Evolutionary conservation across 2,797 vertebrate species (phyloP).

Genomic region (Syngnathus rostellatus): DNA sequence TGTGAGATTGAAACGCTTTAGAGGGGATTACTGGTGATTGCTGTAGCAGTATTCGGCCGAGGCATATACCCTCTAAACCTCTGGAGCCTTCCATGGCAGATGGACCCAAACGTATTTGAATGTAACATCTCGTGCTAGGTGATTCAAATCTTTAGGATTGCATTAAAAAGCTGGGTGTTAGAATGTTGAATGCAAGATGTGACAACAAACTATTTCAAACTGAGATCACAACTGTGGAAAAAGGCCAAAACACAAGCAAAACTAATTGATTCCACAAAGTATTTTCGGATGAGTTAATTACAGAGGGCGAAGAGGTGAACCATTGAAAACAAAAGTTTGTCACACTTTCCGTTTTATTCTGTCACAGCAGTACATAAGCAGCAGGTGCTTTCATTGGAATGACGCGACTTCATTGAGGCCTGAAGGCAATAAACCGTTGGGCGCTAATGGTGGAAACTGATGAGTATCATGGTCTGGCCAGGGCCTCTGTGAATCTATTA

Average conservation of each 20-base stretch:
- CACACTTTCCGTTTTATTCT: neutral
- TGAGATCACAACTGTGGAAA: neutral
- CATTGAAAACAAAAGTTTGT: too few species aligned
- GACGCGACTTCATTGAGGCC: neutral
- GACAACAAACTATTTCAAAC: neutral
- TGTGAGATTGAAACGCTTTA: conserved; percentile 63
- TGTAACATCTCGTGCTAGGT: conserved; percentile 5
- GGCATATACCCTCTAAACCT: conserved; percentile 49
- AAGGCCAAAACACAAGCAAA: neutral
- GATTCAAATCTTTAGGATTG: neutral
- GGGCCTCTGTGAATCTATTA: conserved; percentile 12
- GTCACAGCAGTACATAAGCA: conserved; percentile 9
- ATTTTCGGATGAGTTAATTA: conserved; percentile 26
- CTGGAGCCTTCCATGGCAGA: conserved; percentile 56
- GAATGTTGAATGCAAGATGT: neutral
- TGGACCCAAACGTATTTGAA: conserved; percentile 53
- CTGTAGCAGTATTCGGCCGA: conserved; percentile 42
- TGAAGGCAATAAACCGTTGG: conserved; percentile 30
- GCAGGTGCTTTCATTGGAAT: conserved; percentile 27
- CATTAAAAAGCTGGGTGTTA: neutral
- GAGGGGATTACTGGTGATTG: conserved; percentile 66
- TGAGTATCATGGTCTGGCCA: conserved; percentile 41
- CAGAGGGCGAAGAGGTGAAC: conserved; percentile 1
- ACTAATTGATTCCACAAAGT: neutral
- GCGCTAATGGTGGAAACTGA: conserved; percentile 49